A percentile compares a stretch with the other conserved stretches of the same genome.
Conservation (phyloP, 1,140 invertebrate species). For the Pseudomyrmex sp. region DNA sequence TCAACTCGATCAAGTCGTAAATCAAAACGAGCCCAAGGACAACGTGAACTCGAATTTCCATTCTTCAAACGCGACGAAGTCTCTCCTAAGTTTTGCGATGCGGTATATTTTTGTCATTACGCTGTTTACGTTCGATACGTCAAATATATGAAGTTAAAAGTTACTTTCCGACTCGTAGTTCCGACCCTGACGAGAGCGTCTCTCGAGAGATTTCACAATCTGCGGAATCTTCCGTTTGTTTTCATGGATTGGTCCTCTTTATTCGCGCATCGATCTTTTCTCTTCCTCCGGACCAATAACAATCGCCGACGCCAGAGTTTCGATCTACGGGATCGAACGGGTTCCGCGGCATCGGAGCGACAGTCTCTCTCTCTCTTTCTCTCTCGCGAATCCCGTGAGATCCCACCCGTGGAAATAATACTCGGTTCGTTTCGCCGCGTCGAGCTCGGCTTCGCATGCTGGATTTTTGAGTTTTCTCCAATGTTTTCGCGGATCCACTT, state of each 20-base stretch:
- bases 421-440: constrained; percentile 21
- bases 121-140: background rate
- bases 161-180: constrained; percentile 4
- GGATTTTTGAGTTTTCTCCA: constrained; percentile 11
- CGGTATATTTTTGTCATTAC: background rate
- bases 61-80: background rate
- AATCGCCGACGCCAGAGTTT: constrained; percentile 33
- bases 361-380: background rate
- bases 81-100: no score
- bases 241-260: constrained; percentile 52
- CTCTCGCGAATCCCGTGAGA: constrained; percentile 39
- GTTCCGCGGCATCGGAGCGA: background rate
- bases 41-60: background rate
- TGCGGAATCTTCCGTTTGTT: constrained; percentile 51
- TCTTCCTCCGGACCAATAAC: constrained; percentile 32
- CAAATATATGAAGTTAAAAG: background rate
- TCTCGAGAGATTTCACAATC: constrained; percentile 40
- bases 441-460: constrained; percentile 2
- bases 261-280: constrained; percentile 45
- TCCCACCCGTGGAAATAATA: constrained; percentile 26
- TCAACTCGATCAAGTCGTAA: background rate
- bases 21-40: no score
- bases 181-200: constrained; percentile 20
- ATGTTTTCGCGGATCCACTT: background rate
- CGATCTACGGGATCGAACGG: constrained; percentile 36